These are phyloP conservation scores for Beroe forskalii DNA, from an alignment of 37 sponge, comb jelly and placozoan species.

Conservation along the genomic window DNA sequence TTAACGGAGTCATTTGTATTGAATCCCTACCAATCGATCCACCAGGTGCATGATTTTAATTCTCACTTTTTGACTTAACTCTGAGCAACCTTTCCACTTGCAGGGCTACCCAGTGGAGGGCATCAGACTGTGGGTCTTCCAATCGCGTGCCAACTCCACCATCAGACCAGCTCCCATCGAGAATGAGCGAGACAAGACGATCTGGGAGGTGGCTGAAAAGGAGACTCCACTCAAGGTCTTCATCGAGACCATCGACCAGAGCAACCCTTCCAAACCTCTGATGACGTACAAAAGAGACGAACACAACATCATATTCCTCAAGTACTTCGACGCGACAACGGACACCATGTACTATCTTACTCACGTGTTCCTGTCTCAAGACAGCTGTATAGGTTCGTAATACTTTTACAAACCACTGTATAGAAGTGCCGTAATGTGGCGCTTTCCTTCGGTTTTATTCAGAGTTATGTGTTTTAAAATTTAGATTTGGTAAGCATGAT, in stretches of 20 bases:
- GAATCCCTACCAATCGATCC: no score
- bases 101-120: conserved; percentile 75
- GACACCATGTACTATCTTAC: conserved; percentile 57
- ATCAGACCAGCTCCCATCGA: conserved; percentile 74
- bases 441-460: no score
- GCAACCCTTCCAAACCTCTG: conserved; percentile 16
- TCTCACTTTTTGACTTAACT: no score
- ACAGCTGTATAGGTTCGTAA: conserved; percentile 34
- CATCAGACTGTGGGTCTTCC: conserved; percentile 85
- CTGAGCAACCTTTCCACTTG: no score
- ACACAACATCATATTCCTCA: conserved; percentile 78
- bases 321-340: conserved; percentile 79
- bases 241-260: conserved; percentile 50
- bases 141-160: conserved; percentile 79
- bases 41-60: no score
- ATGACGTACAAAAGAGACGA: conserved; percentile 30
- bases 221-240: conserved; percentile 55
- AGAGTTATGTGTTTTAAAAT: no score
- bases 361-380: conserved; percentile 36
- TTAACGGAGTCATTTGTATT: no score
- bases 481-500: no score
- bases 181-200: conserved; percentile 50
- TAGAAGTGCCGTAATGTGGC: no score
- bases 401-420: no score
- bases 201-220: conserved; percentile 63